These are phyloP conservation scores for Coregonus clupeaformis DNA, from an alignment of 2,113 vertebrate genomes.

Conservation along the genomic window DNA sequence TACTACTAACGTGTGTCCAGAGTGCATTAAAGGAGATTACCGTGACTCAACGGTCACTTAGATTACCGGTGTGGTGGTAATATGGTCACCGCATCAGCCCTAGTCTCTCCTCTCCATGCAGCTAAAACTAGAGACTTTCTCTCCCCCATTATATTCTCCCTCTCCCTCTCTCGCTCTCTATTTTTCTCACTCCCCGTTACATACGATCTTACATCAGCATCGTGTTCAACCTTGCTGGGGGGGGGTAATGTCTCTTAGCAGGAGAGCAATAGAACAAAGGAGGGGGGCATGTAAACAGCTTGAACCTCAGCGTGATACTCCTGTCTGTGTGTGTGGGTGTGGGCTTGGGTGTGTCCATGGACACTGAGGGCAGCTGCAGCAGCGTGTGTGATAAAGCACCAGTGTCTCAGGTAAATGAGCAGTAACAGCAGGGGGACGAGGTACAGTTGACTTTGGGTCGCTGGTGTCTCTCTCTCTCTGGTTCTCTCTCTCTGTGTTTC, in stretches of 20 bases:
- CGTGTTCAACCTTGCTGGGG: constrained; percentile 77
- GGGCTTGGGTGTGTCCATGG: neutral
- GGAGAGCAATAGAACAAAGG: constrained; percentile 62
- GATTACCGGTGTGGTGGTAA: no score
- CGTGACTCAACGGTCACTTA: no score
- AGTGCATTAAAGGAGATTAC: no score
- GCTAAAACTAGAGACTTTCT: constrained; percentile 63
- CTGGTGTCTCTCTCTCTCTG: constrained; percentile 52
- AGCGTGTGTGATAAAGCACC: constrained; percentile 45
- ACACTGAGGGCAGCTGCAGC: constrained; percentile 14
- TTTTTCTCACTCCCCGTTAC: constrained; percentile 45
- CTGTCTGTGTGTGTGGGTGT: constrained; percentile 7
- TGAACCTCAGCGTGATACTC: constrained; percentile 15
- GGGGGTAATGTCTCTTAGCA: constrained; percentile 70
- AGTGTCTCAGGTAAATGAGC: constrained; percentile 70
- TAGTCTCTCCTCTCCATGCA: constrained; percentile 19
- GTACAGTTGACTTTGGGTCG: constrained; percentile 65
- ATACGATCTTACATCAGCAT: constrained; percentile 73
- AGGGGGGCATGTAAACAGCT: constrained; percentile 44
- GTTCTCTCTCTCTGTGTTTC: constrained; percentile 10
- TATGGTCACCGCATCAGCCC: no score
- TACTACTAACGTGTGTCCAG: no score
- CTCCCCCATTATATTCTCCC: neutral
- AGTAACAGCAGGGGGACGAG: constrained; percentile 53
- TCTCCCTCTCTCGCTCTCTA: neutral